These are phyloP conservation scores for Mythimna pallens DNA, from an alignment of 2,888 invertebrate species.

Conservation along the genomic window DNA sequence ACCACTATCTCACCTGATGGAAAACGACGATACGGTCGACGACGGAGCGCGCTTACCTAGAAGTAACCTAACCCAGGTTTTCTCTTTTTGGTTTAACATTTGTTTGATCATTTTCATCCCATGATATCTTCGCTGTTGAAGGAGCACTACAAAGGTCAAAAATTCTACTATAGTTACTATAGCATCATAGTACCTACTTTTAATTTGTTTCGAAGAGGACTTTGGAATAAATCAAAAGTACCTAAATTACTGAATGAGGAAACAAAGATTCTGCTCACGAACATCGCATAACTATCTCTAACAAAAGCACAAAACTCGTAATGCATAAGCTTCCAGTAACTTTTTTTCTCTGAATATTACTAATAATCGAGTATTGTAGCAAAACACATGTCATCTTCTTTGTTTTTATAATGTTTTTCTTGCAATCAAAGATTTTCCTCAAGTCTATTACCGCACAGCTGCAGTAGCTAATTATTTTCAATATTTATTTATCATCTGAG, in stretches of 20 bases:
- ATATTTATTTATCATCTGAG: slow-evolving; percentile 25
- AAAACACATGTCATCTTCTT: slow-evolving; percentile 18
- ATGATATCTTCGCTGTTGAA: background rate
- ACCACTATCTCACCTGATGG: too few relatives aligned
- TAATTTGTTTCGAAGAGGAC: background rate
- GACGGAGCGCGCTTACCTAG: too few relatives aligned
- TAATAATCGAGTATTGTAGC: slow-evolving; percentile 17
- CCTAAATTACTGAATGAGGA: background rate
- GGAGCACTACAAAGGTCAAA: background rate
- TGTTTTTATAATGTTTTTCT: background rate
- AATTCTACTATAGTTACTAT: background rate
- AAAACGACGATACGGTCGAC: too few relatives aligned
- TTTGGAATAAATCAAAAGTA: background rate
- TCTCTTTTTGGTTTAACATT: background rate
- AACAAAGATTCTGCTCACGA: background rate
- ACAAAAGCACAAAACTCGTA: background rate
- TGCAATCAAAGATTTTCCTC: slow-evolving; percentile 29
- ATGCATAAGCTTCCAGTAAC: slow-evolving; percentile 1
- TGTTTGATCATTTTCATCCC: background rate
- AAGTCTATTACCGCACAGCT: slow-evolving; percentile 17
- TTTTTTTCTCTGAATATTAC: slow-evolving; percentile 9
- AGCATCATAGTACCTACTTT: too few relatives aligned
- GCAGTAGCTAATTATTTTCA: slow-evolving; percentile 15
- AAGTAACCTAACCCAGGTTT: too few relatives aligned
- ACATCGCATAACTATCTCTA: slow-evolving; percentile 1